phyloP scores from a whole-genome alignment of 2,888 invertebrate species.

The Lepidocyrtinus sp. region DNA sequence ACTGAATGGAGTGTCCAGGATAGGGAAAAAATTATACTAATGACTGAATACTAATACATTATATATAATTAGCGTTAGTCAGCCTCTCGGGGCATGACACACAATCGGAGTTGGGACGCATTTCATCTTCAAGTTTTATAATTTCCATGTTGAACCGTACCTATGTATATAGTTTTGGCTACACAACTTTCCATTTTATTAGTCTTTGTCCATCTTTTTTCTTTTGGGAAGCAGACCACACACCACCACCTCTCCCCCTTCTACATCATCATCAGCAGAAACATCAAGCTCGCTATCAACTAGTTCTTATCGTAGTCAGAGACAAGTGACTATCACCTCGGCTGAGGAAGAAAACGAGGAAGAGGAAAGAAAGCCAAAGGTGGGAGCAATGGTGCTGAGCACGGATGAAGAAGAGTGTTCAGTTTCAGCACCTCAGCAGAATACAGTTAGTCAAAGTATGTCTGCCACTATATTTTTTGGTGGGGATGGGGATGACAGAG shows the following conservation, averaged over 20 bases:
- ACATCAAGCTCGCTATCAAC: background rate
- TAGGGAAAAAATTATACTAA: conserved; percentile 28
- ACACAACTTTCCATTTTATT: conserved; percentile 25
- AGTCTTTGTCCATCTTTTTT: background rate
- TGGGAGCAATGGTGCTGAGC: conserved; percentile 5
- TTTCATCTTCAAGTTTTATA: background rate
- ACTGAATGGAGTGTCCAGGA: background rate
- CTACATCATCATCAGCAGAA: conserved; percentile 2
- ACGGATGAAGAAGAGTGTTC: background rate
- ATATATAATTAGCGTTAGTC: no score
- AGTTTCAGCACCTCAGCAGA: background rate
- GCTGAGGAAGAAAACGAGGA: background rate
- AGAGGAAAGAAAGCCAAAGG: background rate
- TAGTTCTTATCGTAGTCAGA: background rate
- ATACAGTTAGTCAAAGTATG: background rate
- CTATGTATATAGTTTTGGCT: background rate
- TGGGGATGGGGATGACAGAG: background rate
- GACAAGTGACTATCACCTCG: conserved; percentile 2
- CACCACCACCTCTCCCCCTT: no score
- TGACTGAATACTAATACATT: conserved; percentile 38
- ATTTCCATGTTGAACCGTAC: background rate
- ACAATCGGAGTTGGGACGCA: background rate
- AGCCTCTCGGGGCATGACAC: background rate
- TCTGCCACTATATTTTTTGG: background rate
- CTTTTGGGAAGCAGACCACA: conserved; percentile 22